These are phyloP conservation scores for Drosophila sproati DNA, from an alignment of 1,140 invertebrate species.

Conservation along the genomic window DNA sequence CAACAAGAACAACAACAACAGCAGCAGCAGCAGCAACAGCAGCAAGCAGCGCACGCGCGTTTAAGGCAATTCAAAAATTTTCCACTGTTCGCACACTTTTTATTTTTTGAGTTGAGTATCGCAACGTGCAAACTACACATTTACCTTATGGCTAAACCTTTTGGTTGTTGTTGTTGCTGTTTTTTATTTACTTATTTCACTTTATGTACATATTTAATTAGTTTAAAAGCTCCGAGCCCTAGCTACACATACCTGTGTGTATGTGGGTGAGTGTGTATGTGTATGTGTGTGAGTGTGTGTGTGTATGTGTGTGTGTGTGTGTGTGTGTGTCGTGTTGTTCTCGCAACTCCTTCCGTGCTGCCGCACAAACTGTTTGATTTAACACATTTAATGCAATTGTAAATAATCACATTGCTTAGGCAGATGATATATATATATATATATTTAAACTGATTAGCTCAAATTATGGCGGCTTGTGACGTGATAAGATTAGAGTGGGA, in stretches of 20 bases:
- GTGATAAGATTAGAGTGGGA: conserved; percentile 37
- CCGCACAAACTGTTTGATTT: conserved; percentile 58
- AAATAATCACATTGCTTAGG: conserved; percentile 16
- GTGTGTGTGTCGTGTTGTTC: not conserved
- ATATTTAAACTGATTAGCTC: conserved; percentile 12
- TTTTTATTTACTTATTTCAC: conserved; percentile 50
- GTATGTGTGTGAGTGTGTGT: too few relatives aligned
- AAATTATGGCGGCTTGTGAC: conserved; percentile 10
- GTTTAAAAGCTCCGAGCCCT: conserved; percentile 15
- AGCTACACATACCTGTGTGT: not conserved
- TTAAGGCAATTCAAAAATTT: conserved; percentile 47
- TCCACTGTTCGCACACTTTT: conserved; percentile 56
- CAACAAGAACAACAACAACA: not conserved
- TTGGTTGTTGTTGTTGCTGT: conserved; percentile 10
- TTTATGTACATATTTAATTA: conserved; percentile 52
- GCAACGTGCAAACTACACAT: conserved; percentile 29
- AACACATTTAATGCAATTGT: conserved; percentile 48
- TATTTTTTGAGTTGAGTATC: conserved; percentile 23
- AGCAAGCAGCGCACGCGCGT: conserved; percentile 5
- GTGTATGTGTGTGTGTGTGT: too few relatives aligned
- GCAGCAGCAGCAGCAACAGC: conserved; percentile 5
- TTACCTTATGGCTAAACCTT: conserved; percentile 17
- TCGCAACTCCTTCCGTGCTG: not conserved
- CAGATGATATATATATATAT: not conserved
- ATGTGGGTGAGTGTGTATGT: too few relatives aligned